Base-by-base conservation (phyloP, 2,113 vertebrate genomes). In the Mola mola region DNA sequence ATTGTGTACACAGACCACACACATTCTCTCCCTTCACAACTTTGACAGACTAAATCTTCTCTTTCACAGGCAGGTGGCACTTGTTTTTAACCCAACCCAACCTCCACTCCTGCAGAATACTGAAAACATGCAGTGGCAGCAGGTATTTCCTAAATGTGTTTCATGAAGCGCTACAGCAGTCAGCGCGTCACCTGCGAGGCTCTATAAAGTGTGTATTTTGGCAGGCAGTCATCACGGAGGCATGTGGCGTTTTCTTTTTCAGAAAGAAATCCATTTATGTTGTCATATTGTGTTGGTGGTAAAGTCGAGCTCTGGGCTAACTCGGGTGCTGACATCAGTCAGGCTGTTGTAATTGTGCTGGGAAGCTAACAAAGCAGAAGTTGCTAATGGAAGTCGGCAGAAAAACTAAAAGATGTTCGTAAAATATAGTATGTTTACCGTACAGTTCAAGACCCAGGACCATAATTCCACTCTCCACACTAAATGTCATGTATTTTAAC, bases 321-420 rank as follows among this genome's bases (percentile, higher is more conserved):
- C 77, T 52, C 17, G 4, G 38, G 60, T 10, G 20, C 57, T 42
- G 75, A 75, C 58, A 67, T 71, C 63, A 40, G 29, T 63, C 60
- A 17, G 36, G 56, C 17, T 65, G 49, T 53, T 75, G 68, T 75
- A 59, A 75, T 66, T 75, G 66, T 69, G 70, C 67, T 31, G 49
- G 22, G 21, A 49, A 62, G 75, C 78, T 36, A 79, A 65, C 43
- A 25, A 38, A 78, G 78, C 79, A 20, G n/a, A 4, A 65, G 44
- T 48, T 66, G 8, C 59, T 61, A 26, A 60, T 6, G 34, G 47
- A 79, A 77, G 63, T 87, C 82, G 83, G 83, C 82, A 78, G 47
- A 79, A 74, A 40, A 42, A 53, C 8, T 8, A 28, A 53, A 25
- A 47, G 22, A 47, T 42, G 8, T 63, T 49, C 65, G 20, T 46